Evolutionary conservation across 1,140 invertebrate species (phyloP), one percentile per base, ranked within the genome.

Genomic region (Lethocerus indicus): DNA sequence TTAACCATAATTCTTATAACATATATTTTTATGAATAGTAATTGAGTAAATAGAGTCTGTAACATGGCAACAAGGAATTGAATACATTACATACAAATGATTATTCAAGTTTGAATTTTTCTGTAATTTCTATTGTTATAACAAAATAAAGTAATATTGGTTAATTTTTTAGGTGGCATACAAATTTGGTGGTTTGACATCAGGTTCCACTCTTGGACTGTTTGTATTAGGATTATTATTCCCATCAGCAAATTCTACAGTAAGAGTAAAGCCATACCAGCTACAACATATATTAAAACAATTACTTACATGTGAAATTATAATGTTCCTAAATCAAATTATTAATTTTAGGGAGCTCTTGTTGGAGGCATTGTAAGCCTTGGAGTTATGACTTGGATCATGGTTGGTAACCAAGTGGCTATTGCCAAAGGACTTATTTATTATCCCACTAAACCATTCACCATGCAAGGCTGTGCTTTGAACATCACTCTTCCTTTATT

Each of bases 371-470:
- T 86, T 0, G 60, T 68, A 7, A 78, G 82, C 40, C 68, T 88
- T 1, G 60, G 71, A 3, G 66, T 89, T 3, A 76, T 85, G 25
- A 76, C 81, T 3, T 90, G 85, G 85, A 81, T 91, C 26, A 87
- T 83, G 0, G 68, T 89, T 18, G 86, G 86, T 2, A 80, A 83
- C 0, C 83, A 88, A 60, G 68, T 81, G 2, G 73, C 79, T 7
- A 79, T 84, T 59, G 71, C 77, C 6, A 67, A 64, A 3, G 76
- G 76, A 0, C 64, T 65, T 16, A 76, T 83, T 37, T 57, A 61
- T 0, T 71, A 76, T 44, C 51, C 52, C 2, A 44, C 26, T 6
- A 58, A 57, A 43, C 49, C 48, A 1, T 44, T 58, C 21, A 53
- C 44, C n/a, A 41, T 51, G 12, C 20, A 42, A 5, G 53, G 47